A percentile compares a stretch with the other conserved stretches of the same genome.
These are phyloP conservation scores for Drosophila testacea DNA, from an alignment of 2,888 invertebrate species.

Conservation along the genomic window DNA sequence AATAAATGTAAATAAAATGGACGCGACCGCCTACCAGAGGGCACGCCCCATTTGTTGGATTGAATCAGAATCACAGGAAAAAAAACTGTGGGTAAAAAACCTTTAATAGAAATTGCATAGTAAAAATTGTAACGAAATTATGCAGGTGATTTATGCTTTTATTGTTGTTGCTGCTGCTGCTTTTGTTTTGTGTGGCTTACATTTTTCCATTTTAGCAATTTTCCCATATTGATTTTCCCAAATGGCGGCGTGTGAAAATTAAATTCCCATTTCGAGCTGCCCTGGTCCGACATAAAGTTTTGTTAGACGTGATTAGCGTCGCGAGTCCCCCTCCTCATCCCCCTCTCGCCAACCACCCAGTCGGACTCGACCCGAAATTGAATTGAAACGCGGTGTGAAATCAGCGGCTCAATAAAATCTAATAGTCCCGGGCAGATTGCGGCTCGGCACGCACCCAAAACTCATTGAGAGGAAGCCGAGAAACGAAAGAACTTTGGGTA, in stretches of 20 bases:
- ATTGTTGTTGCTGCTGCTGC: constrained; percentile 18
- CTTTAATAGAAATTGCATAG: constrained; percentile 56
- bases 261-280: constrained; percentile 66
- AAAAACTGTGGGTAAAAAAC: background rate
- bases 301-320: constrained; percentile 47
- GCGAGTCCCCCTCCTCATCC: background rate
- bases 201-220: constrained; percentile 17
- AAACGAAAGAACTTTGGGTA: constrained; percentile 24
- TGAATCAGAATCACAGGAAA: constrained; percentile 15
- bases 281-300: constrained; percentile 52
- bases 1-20: constrained; percentile 73
- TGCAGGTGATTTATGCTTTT: constrained; percentile 71
- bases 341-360: background rate
- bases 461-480: constrained; percentile 23
- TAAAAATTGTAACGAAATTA: constrained; percentile 62
- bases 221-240: constrained; percentile 63
- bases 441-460: constrained; percentile 68
- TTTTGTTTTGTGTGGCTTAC: constrained; percentile 7
- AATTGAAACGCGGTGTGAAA: constrained; percentile 76
- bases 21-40: constrained; percentile 35
- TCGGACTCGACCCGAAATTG: constrained; percentile 55
- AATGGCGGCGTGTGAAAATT: constrained; percentile 73
- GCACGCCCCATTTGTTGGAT: constrained; percentile 53
- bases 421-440: constrained; percentile 75
- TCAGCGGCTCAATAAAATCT: constrained; percentile 80